Evolutionary conservation across 2,113 vertebrate species (phyloP).

Genomic region (Anarrhichthys ocellatus): DNA sequence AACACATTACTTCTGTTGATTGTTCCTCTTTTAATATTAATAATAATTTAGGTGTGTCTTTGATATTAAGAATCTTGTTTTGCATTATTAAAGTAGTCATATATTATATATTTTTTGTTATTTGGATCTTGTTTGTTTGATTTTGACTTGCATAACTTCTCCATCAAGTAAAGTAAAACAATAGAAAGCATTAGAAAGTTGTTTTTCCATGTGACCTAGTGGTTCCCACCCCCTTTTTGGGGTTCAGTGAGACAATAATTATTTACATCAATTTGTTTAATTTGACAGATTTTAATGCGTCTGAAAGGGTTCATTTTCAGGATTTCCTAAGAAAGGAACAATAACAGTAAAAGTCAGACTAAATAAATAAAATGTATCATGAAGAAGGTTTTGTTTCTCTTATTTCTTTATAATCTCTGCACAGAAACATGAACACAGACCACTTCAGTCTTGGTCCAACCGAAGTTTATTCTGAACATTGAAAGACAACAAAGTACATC

Average conservation of each 20-base stretch:
- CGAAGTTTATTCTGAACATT: constrained; percentile 85
- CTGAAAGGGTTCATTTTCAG: background rate
- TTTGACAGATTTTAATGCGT: background rate
- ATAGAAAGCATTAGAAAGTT: background rate
- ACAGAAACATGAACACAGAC: background rate
- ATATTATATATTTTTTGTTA: background rate
- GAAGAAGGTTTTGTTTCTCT: background rate
- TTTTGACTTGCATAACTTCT: background rate
- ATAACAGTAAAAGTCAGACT: background rate
- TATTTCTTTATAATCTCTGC: background rate
- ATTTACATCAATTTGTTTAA: background rate
- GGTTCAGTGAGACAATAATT: background rate
- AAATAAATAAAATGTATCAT: background rate
- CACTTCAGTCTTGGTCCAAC: constrained; percentile 77
- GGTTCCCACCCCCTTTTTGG: background rate
- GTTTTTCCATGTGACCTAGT: no score
- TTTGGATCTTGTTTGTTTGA: background rate
- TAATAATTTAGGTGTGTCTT: background rate
- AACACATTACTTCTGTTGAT: background rate
- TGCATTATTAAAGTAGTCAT: background rate
- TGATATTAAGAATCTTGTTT: background rate
- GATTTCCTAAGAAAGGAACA: background rate
- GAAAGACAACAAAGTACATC: constrained; percentile 83
- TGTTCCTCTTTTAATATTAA: background rate
- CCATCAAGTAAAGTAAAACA: background rate